phyloP scores from a whole-genome alignment of 2,888 invertebrate species.

The Subacronicta megacephala region DNA sequence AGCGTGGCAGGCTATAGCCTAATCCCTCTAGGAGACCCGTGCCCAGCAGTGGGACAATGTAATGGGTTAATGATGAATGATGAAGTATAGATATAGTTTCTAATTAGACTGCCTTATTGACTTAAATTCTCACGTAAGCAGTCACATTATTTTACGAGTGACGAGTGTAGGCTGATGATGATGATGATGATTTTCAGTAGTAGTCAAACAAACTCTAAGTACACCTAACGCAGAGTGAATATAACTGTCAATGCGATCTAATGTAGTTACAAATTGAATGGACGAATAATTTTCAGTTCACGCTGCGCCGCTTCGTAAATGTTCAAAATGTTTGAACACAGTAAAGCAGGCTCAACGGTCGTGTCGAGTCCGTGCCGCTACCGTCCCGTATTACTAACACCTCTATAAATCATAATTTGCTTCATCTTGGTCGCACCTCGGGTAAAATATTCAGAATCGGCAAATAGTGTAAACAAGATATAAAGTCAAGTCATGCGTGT shows the following conservation, averaged over 20 bases:
- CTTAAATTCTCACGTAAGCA: too few species aligned
- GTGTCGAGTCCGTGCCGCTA: slow-evolving; percentile 24
- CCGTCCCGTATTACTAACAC: slow-evolving; percentile 30
- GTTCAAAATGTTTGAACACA: slow-evolving; percentile 45
- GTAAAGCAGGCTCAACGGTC: slow-evolving; percentile 14
- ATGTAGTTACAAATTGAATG: slow-evolving; percentile 23
- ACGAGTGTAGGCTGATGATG: too few species aligned
- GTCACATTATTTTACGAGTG: too few species aligned
- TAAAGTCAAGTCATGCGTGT: slow-evolving; percentile 56
- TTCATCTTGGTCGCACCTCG: slow-evolving; percentile 50
- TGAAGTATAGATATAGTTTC: too few species aligned
- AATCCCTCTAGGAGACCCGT: too few species aligned
- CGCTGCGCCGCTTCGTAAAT: slow-evolving; percentile 20
- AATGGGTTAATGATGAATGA: too few species aligned
- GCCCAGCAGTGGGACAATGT: too few species aligned
- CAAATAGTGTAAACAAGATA: slow-evolving; percentile 56
- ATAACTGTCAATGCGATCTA: slow-evolving; percentile 10
- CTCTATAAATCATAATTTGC: slow-evolving; percentile 58
- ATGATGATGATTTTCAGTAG: too few species aligned
- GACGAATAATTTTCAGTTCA: slow-evolving; percentile 27
- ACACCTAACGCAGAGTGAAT: slow-evolving; percentile 9
- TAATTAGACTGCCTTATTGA: too few species aligned
- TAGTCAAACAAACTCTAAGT: neutral
- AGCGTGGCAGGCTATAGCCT: too few species aligned
- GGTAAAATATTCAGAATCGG: slow-evolving; percentile 53